Base-by-base conservation (phyloP, 1,140 invertebrate species). In the Ephestia elutella region DNA sequence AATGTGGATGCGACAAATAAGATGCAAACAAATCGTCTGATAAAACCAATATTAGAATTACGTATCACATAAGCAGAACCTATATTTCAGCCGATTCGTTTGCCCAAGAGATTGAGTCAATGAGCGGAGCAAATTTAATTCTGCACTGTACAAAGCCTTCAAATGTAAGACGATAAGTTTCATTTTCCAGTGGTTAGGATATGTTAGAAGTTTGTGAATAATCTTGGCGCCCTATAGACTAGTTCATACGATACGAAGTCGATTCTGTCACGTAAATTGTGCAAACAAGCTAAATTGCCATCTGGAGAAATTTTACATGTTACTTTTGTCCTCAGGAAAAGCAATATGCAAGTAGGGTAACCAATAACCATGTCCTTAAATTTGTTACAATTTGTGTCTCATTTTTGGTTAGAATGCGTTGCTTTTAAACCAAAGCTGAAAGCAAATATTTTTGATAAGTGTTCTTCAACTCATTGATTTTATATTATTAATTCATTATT, bases 91-190 rank as follows among this genome's bases (percentile, higher is more conserved):
- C 50, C 57, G 51, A 63, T 63, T 59, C 57, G 54, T 63, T 63
- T 63, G 62, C 35, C 55, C 57, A 63, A 59, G 57, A 63, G 57
- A 63, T 63, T 63, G 62, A 63, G 62, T 59, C 62, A 63, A 63
- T 59, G 57, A 59, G 55, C 54, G 35, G 38, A 25, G 18, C 57
- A 51, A 53, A 53, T 4, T 49, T 54, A 32, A 17, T 11, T 32
- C 3, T 32, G n/a, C 57, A 17, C 44, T 25, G 2, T 19, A 2
- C 2, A 48, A 9, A 30, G 11, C 5, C 21, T 25, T 54, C 60
- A 13, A 20, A 17, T 35, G 0, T 3, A 7, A 0, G 0, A 11
- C 0, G n/a, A 48, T 59, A 59, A 25, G 55, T 49, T 32, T 21
- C 50, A 53, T n/a, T 25, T n/a, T 53, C 50, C 10, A 25, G 0